These are phyloP conservation scores for Hyposoter dolosus DNA, from an alignment of 2,888 invertebrate species.

Conservation along the genomic window DNA sequence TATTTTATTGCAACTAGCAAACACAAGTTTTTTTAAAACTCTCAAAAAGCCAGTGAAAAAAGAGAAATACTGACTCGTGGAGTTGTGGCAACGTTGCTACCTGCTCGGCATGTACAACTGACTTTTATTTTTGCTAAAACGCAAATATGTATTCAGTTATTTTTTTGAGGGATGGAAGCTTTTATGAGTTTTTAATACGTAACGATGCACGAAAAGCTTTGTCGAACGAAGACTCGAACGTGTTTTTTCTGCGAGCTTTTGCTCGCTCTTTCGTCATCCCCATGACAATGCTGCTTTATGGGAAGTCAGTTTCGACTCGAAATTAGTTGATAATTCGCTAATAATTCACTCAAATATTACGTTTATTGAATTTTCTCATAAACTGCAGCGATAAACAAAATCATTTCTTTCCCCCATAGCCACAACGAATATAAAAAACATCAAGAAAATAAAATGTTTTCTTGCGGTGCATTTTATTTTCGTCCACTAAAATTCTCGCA, in stretches of 20 bases:
- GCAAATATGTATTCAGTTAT: not conserved
- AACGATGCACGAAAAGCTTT: not conserved
- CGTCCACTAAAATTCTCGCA: not conserved
- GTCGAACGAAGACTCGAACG: not conserved
- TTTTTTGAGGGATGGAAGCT: not conserved
- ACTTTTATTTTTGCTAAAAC: not conserved
- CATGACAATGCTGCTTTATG: not conserved
- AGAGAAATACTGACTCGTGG: slow-evolving; percentile 15
- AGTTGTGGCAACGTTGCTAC: slow-evolving; percentile 21
- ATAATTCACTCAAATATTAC: not conserved
- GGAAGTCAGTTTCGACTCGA: not conserved
- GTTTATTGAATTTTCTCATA: not conserved
- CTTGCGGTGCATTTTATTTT: not conserved
- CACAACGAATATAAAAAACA: too few relatives aligned
- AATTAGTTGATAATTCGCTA: not conserved
- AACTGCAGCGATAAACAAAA: not conserved
- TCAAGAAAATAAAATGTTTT: not conserved
- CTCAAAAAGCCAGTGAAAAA: slow-evolving; percentile 8
- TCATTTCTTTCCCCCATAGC: not conserved
- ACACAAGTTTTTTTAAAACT: not conserved
- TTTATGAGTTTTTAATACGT: not conserved
- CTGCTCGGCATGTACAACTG: not conserved
- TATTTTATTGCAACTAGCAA: slow-evolving; percentile 47
- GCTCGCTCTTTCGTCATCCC: not conserved
- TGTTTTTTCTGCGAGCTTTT: not conserved